These are phyloP conservation scores for Proisotoma minuta DNA, from an alignment of 2,888 invertebrate species.

Conservation along the genomic window DNA sequence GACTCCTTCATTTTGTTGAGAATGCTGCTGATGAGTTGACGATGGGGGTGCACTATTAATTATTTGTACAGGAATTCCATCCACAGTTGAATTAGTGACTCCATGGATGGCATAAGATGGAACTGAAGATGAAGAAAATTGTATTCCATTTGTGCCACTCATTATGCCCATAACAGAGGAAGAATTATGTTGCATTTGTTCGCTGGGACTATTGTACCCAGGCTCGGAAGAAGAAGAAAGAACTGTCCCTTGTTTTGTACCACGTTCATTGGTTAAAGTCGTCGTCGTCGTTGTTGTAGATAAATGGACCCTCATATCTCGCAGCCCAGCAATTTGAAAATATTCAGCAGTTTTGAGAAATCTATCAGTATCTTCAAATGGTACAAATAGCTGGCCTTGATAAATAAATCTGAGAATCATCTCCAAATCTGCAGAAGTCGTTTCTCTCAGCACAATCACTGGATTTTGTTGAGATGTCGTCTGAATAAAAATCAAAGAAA, in stretches of 20 bases:
- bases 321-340: constrained; percentile 38
- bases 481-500: constrained; percentile 7
- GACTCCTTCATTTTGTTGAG: neutral
- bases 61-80: neutral
- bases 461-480: constrained; percentile 28
- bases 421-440: constrained; percentile 31
- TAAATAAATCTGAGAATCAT: constrained; percentile 38
- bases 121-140: neutral
- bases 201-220: neutral
- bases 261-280: no score
- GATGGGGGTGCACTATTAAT: neutral
- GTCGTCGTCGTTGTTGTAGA: neutral
- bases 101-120: neutral
- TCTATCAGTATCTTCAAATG: constrained; percentile 35
- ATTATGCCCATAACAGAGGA: neutral
- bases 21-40: neutral
- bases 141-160: neutral
- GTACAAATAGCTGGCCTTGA: constrained; percentile 37
- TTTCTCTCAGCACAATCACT: constrained; percentile 31
- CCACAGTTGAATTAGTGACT: neutral
- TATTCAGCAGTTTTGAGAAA: constrained; percentile 38
- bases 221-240: neutral
- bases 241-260: no score
- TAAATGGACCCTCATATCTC: constrained; percentile 26
- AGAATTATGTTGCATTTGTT: neutral